Base-by-base conservation (phyloP, 2,113 vertebrate species). In the Pteropus alecto region DNA sequence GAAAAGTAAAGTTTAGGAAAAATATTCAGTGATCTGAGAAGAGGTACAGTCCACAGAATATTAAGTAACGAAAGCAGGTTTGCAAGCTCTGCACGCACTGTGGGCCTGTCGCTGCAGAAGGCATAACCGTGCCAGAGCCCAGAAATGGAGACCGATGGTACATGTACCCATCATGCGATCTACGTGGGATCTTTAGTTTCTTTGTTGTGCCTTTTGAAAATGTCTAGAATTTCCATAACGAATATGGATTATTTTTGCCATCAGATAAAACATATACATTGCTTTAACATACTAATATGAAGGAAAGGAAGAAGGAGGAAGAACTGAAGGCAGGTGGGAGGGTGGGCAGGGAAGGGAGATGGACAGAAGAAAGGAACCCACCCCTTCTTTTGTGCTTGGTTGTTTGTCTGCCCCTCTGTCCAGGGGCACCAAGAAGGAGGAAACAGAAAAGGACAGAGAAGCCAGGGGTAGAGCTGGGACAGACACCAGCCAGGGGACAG, bases 61-160 rank as follows among this genome's bases (percentile, higher is more conserved):
- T 5, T 35, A 11, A 24, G 16, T 87, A 15, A 65, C 21, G 46
- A 68, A 78, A 48, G 10, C 54, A 38, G 5, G 14, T 35, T 54
- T 65, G 41, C 12, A 28, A 63, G 33, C 6, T 5, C 2, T 4
- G 9, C 4, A 1, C 3, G 10, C 54, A 19, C 33, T 5, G 24
- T 22, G n/a, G 60, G 56, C 22, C 24, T 63, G 26, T n/a, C 35
- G 3, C 43, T 28, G 41, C 21, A 58, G 51, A 22, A 87, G 46
- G 43, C 14, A 2, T 2, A 5, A 51, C 48, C 6, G 1, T 3
- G 51, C 67, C 35, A 24, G 35, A 18, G 33, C 21, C 19, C 1
- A 2, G 19, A n/a, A 28, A 16, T 18, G 6, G 65, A 33, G 26
- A 18, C 24, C 12, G 19, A 43, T 5, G 63, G 22, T 1, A 2